These are phyloP conservation scores for Lasiurus cinereus DNA, from an alignment of 2,113 vertebrate species.

Conservation along the genomic window DNA sequence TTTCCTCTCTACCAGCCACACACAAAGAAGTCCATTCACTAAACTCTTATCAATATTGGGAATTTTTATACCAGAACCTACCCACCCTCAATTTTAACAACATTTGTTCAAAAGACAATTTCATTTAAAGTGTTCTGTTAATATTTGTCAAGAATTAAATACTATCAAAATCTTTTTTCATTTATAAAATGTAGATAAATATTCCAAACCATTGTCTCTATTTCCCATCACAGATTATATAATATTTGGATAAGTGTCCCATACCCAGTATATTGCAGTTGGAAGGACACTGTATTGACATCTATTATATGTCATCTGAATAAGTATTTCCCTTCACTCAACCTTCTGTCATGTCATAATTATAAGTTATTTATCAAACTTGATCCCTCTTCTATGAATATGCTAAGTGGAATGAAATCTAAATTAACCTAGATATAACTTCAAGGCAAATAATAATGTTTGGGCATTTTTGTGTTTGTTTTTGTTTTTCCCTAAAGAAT, in stretches of 20 bases:
- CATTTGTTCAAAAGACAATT: neutral
- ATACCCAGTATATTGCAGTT: neutral
- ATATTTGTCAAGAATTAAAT: constrained; percentile 47
- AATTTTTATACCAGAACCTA: neutral
- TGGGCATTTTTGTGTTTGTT: neutral
- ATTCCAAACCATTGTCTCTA: neutral
- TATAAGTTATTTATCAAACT: neutral
- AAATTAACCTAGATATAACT: constrained; percentile 21
- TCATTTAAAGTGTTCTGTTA: neutral
- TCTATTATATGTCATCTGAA: neutral
- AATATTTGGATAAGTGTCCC: neutral
- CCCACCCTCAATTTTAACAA: neutral
- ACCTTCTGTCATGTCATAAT: neutral
- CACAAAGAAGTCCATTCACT: neutral
- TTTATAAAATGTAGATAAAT: neutral
- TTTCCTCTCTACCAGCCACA: neutral
- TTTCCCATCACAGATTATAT: neutral
- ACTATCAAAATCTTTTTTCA: neutral
- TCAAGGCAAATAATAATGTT: neutral
- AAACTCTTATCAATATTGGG: neutral
- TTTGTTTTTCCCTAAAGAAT: neutral
- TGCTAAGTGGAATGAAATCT: neutral
- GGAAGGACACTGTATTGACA: neutral
- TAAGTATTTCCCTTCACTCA: neutral
- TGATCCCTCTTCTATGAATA: neutral